Conservation (phyloP, 2,888 invertebrate species). For the Atethmia centrago region DNA sequence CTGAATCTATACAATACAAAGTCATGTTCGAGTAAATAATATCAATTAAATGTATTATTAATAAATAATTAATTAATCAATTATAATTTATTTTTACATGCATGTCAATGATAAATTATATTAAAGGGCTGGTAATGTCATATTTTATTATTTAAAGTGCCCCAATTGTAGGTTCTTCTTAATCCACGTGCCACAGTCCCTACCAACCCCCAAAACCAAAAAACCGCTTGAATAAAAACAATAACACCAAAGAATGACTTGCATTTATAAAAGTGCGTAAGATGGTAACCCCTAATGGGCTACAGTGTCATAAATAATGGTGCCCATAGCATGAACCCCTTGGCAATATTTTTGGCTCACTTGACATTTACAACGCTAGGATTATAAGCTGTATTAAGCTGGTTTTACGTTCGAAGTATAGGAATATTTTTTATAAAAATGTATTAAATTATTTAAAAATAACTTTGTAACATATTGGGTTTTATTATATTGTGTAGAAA, state of each 20-base stretch:
- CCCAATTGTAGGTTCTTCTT: not conserved
- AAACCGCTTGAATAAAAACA: constrained; percentile 49
- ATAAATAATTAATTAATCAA: no score
- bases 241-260: constrained; percentile 46
- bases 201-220: not conserved
- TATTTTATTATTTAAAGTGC: not conserved
- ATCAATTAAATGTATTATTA: no score
- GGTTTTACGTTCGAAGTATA: constrained; percentile 14
- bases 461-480: not conserved
- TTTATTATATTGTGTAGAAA: not conserved
- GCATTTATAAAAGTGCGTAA: constrained; percentile 65
- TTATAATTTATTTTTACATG: no score
- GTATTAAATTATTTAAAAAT: not conserved
- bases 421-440: not conserved
- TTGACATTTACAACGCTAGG: constrained; percentile 46
- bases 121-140: no score
- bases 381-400: constrained; percentile 40
- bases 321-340: constrained; percentile 33
- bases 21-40: no score
- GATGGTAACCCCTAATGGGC: constrained; percentile 50
- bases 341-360: constrained; percentile 52
- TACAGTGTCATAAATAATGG: constrained; percentile 58
- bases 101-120: no score
- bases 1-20: no score
- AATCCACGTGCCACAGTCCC: not conserved